Conservation (phyloP, 2,888 invertebrate genomes). For the Papilio elwesi region DNA sequence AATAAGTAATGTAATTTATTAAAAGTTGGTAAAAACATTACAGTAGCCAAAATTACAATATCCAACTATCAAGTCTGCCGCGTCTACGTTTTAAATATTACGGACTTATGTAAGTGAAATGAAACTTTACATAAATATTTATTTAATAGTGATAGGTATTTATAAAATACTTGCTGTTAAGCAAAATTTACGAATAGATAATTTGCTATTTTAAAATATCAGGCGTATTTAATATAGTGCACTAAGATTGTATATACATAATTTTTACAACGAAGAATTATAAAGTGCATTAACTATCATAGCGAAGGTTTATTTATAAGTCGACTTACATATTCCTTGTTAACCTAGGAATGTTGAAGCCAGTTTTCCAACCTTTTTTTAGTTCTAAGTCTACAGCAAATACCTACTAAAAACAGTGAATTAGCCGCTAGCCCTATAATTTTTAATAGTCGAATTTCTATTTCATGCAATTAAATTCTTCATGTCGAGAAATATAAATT, state of each 20-base stretch:
- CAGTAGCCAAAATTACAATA: not conserved
- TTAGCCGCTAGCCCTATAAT: no score
- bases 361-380: no score
- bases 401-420: no score
- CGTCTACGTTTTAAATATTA: not conserved
- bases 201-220: conserved; percentile 2
- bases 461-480: not conserved
- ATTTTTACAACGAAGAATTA: not conserved
- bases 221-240: not conserved
- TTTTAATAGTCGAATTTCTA: not conserved
- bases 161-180: not conserved
- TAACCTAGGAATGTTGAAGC: not conserved
- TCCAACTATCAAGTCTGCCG: not conserved
- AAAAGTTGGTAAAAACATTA: no score
- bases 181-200: not conserved
- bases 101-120: not conserved
- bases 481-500: not conserved
- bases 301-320: not conserved
- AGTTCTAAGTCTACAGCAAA: no score
- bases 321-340: not conserved
- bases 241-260: not conserved
- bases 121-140: not conserved
- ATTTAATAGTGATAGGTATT: no score
- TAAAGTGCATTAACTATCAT: not conserved
- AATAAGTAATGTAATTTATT: not conserved